Evolutionary conservation across 2,797 vertebrate genomes (phyloP), one percentile per base, ranked within the genome.

Genomic region (Falco cherrug): DNA sequence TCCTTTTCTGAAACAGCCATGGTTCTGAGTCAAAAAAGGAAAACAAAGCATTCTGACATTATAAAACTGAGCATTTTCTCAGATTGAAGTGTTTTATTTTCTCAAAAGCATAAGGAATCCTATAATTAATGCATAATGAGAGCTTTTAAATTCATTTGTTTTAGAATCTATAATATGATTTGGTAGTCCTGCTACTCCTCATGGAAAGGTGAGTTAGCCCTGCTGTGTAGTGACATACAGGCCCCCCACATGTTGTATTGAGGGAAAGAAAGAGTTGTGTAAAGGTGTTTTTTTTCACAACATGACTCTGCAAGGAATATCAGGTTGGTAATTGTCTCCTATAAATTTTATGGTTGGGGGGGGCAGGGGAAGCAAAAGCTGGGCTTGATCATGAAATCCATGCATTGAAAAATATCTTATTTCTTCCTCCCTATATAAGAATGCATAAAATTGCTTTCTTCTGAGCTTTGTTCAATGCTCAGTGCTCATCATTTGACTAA

Each of bases 81-180:
- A 45, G 39, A 84, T 88, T 84, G 71, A 94, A 94, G 67, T 43
- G 39, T 73, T 71, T 92, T 95, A 61, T 92, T 94, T 94, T 90
- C 78, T 96, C 81, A 84, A 41, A 71, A 94, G 71, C 68, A 37
- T 78, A 74, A 87, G 64, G 50, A 92, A 59, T 95, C 85, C 77
- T 70, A 21, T 39, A 89, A 77, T 57, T 75, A 81, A 93, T 95
- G 60, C 81, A 89, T 89, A 68, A 19, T 17, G 50, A 88, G 75
- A 73, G 35, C 35, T 91, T 95, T 90, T 41, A 33, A 48, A 45
- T 75, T 78, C 1, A 2, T 75, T 75, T 78, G 16, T 54, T 94
- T 83, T 59, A 75, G 84, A 75, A 87, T 51, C 14, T 12, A 1
- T 7, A 43, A 9, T 0, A 1, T 50, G 59, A 47, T 59, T 68